Evolutionary conservation across 1,140 invertebrate genomes (phyloP), one percentile per base, ranked within the genome.

Genomic region (Drosophila sulfurigaster): DNA sequence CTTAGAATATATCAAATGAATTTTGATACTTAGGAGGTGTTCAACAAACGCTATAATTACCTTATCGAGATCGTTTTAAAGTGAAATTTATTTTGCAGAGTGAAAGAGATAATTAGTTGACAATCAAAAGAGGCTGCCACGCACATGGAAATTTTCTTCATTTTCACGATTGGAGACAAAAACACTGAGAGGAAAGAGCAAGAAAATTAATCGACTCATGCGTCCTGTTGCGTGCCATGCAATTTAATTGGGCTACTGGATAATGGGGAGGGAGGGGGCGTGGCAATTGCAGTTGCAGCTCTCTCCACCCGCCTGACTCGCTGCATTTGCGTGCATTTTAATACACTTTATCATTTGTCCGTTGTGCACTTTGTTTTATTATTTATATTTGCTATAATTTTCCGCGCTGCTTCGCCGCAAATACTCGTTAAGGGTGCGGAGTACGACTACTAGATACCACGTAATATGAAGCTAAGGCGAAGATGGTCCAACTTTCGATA

Each of bases 321-420:
- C 48, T 30, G 54, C 38, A 57, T 63, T 87, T 71, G 80, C 82
- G 83, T 87, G 82, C 82, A 79, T 82, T 88, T 87, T 87, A 87
- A 86, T 88, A 81, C 82, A 83, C 75, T 85, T 85, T 78, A 87
- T 86, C 82, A 86, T 87, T 73, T 56, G 78, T 67, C 76, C 43
- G 62, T 64, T 56, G 46, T 60, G 66, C 76, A 82, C 78, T 78
- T 80, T 85, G 85, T 88, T 88, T 89, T 88, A 88, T 88, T 88
- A 89, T 88, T 88, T 89, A 88, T 88, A 83, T 89, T 88, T 89
- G 81, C 80, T 85, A 89, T 89, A 88, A 89, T 85, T 88, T 80
- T 78, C 57, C 81, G 52, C 59, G 63, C 62, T 75, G 74, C 57
- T 64, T 60, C 51, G 15, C 56, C 63, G 66, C 66, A 86, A 85